Evolutionary conservation across 2,113 vertebrate genomes (phyloP), one percentile per base, ranked within the genome.

Genomic region (Setophaga kirtlandii): DNA sequence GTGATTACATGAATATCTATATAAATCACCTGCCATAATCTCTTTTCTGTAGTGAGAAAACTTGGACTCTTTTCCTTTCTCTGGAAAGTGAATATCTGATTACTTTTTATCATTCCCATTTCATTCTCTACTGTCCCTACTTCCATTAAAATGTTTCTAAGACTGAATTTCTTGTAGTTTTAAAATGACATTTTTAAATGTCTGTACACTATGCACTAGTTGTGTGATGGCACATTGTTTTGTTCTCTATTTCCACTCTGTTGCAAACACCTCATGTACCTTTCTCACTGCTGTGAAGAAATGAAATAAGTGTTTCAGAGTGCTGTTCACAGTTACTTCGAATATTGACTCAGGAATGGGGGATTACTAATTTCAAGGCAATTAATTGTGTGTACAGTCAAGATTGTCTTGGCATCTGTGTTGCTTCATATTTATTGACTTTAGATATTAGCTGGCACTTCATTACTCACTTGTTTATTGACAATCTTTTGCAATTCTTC

Each of bases 301-400:
- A 31, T 25, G 5, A 77, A 9, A 49, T 50, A 5, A 55, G 10
- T 0, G 0, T 64, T 78, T 65, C 39, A 30, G 22, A 30, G 2
- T 2, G 2, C 10, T 60, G 14, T 33, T 69, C 30, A 33, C 5
- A 39, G 15, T 15, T 5, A 42, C 15, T 86, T 53, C 18, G 74
- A 49, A 70, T 35, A 73, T 4, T 77, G 15, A 47, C 19, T 89
- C 46, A 37, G 47, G 33, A 93, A 41, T 35, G 15, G 35, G 12
- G 2, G 5, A 77, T 2, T 12, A 62, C 19, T 35, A 41, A 39
- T 89, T 65, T 65, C 64, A 58, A 69, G 37, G 9, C 5, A 42
- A 10, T 41, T 92, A 44, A 62, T 22, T 80, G 6, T 23, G 9
- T 35, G 17, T 52, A 14, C 4, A 35, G 9, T 69, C 18, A 52